phyloP scores from a whole-genome alignment of 2,888 invertebrate species.

The Orthosia cruda region DNA sequence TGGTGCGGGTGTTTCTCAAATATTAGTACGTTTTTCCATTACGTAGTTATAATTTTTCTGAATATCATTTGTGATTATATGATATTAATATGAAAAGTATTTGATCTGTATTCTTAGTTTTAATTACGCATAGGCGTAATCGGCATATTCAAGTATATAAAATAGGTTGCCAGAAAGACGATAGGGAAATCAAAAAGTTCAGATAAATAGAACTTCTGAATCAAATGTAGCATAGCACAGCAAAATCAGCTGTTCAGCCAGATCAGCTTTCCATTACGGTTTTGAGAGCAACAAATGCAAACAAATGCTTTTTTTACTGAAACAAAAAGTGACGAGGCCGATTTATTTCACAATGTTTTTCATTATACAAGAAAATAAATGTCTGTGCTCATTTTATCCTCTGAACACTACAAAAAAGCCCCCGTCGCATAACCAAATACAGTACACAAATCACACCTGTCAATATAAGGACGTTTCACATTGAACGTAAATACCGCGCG shows the following conservation, averaged over 20 bases:
- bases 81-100: no score
- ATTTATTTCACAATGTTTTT: neutral
- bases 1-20: neutral
- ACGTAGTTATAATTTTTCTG: neutral
- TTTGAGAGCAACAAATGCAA: no score
- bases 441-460: constrained; percentile 46
- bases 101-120: no score
- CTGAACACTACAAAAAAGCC: neutral
- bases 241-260: neutral
- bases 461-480: constrained; percentile 42
- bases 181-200: neutral
- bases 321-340: no score
- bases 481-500: constrained; percentile 30
- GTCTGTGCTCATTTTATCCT: neutral
- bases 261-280: no score
- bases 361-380: neutral
- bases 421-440: constrained; percentile 4
- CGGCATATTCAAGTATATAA: neutral
- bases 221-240: no score
- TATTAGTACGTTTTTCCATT: neutral
- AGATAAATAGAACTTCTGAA: no score
- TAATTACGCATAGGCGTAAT: no score
- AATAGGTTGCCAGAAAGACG: no score
- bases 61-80: no score
- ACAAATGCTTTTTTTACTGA: no score